Evolutionary conservation across 2,113 vertebrate genomes (phyloP).

Genomic region (Nestor notabilis): DNA sequence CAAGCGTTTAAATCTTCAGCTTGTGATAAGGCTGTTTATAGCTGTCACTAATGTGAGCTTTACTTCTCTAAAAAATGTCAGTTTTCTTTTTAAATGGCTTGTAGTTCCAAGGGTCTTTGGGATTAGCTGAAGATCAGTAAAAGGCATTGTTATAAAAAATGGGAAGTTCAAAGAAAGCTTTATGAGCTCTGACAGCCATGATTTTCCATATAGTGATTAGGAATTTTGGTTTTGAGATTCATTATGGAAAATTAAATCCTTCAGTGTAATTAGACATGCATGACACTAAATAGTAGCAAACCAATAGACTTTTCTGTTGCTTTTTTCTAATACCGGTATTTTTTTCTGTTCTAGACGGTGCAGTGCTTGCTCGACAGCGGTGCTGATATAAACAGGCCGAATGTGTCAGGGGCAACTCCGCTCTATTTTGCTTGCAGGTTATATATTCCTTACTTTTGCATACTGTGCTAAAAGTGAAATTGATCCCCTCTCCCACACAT

Average conservation of each 20-base stretch:
- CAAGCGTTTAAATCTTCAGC: neutral
- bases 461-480: neutral
- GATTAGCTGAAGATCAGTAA: neutral
- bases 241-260: neutral
- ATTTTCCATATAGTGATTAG: neutral
- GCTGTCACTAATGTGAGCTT: neutral
- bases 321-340: neutral
- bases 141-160: neutral
- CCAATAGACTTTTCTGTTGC: neutral
- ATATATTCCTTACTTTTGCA: neutral
- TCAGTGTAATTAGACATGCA: neutral
- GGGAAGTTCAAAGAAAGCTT: neutral
- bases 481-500: neutral
- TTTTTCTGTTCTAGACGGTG: slow-evolving; percentile 84
- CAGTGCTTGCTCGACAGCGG: slow-evolving; percentile 96
- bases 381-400: slow-evolving; percentile 96
- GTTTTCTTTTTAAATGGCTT: neutral
- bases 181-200: neutral
- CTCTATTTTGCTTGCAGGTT: slow-evolving; percentile 99
- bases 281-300: neutral
- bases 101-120: neutral
- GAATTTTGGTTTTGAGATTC: neutral
- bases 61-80: neutral
- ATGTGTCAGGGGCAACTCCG: slow-evolving; percentile 95
- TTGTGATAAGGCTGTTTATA: neutral